phyloP scores from a whole-genome alignment of 1,140 invertebrate species.

The Dendroctonus valens region DNA sequence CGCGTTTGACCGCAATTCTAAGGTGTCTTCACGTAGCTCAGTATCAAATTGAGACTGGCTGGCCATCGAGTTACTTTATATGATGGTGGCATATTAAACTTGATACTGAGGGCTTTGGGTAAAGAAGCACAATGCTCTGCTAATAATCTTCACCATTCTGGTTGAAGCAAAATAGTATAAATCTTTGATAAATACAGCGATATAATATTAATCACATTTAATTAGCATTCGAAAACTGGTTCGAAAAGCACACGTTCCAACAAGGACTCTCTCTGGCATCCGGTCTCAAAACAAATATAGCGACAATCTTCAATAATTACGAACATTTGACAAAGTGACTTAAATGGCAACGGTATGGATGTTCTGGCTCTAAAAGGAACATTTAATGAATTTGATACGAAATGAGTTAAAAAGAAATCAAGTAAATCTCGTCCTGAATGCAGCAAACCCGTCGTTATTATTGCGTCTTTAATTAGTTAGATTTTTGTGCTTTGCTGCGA shows the following conservation, averaged over 20 bases:
- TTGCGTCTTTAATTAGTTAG: conserved; percentile 18
- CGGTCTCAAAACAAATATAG: conserved; percentile 18
- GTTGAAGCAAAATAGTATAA: too few species aligned
- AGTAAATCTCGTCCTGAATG: conserved; percentile 21
- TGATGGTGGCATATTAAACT: too few species aligned
- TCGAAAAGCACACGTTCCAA: conserved; percentile 3
- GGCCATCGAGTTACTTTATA: neutral
- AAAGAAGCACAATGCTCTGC: too few species aligned
- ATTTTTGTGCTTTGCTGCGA: neutral
- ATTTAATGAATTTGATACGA: conserved; percentile 31
- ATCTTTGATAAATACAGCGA: too few species aligned
- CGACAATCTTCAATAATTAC: conserved; percentile 19
- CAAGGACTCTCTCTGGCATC: conserved; percentile 9
- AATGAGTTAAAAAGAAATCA: conserved; percentile 26
- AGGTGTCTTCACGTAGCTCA: conserved; percentile 6
- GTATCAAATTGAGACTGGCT: conserved; percentile 16
- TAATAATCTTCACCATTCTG: too few species aligned
- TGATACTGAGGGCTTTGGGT: too few species aligned
- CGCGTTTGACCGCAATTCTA: conserved; percentile 22
- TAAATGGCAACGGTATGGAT: conserved; percentile 29
- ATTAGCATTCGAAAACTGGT: neutral
- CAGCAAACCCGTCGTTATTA: conserved; percentile 9
- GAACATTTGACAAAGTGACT: conserved; percentile 30
- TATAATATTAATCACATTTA: too few species aligned
- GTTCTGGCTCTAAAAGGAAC: conserved; percentile 22